Evolutionary conservation across 2,888 invertebrate species (phyloP).

Genomic region (Heliconius erato): DNA sequence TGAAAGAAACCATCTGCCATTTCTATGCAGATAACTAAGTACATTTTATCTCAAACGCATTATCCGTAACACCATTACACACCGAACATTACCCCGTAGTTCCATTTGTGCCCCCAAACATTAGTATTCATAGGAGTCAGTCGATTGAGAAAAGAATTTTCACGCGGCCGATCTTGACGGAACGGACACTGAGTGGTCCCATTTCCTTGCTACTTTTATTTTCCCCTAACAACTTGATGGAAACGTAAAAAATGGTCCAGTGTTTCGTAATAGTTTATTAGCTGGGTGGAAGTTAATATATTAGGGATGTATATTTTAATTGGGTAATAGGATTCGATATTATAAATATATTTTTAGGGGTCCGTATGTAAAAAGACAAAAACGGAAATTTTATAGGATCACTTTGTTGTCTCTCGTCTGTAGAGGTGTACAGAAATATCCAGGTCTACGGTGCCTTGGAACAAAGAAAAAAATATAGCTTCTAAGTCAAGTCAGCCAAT

Average conservation of each 20-base stretch:
- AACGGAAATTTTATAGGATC: too few relatives aligned
- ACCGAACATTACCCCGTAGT: slow-evolving; percentile 66
- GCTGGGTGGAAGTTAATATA: slow-evolving; percentile 48
- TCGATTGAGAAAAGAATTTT: slow-evolving; percentile 84
- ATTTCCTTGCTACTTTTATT: slow-evolving; percentile 79
- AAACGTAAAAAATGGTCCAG: slow-evolving; percentile 78
- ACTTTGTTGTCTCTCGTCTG: too few relatives aligned
- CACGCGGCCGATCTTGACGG: slow-evolving; percentile 77
- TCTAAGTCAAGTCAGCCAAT: too few relatives aligned
- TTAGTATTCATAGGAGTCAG: slow-evolving; percentile 85
- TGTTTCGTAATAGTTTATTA: slow-evolving; percentile 80
- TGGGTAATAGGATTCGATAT: not conserved
- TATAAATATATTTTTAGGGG: too few relatives aligned
- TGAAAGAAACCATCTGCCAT: slow-evolving; percentile 30
- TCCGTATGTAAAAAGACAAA: too few relatives aligned
- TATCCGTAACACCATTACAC: slow-evolving; percentile 49
- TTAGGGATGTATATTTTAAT: not conserved
- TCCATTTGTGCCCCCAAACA: slow-evolving; percentile 72
- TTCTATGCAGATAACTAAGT: slow-evolving; percentile 33
- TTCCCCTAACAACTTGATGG: slow-evolving; percentile 81
- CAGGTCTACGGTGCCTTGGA: too few relatives aligned
- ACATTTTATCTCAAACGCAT: slow-evolving; percentile 40
- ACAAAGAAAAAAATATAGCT: too few relatives aligned
- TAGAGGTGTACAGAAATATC: too few relatives aligned
- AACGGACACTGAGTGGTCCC: slow-evolving; percentile 76